These are phyloP conservation scores for Eupsittula cactorum DNA, from an alignment of 2,113 vertebrate species.

Conservation along the genomic window DNA sequence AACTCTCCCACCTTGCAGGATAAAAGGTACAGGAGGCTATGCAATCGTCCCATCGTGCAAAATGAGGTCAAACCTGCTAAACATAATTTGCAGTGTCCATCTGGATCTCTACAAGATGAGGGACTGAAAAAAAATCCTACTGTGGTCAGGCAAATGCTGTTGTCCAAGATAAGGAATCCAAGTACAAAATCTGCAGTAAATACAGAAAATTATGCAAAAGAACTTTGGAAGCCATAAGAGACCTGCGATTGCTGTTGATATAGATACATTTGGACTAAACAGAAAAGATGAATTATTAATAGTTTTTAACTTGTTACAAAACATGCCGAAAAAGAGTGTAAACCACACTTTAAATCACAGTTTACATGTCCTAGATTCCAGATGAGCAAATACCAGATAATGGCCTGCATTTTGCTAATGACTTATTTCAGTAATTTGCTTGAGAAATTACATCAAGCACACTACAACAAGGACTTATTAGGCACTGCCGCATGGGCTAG, in stretches of 20 bases:
- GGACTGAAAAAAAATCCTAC: not conserved
- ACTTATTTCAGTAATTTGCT: conserved; percentile 47
- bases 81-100: not conserved
- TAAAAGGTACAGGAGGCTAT: not conserved
- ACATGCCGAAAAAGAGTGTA: not conserved
- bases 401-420: not conserved
- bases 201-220: not conserved
- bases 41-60: not conserved
- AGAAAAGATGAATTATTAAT: conserved; percentile 47
- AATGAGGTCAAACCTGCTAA: conserved; percentile 2
- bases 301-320: conserved; percentile 32
- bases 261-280: not conserved
- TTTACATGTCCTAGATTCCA: conserved; percentile 31
- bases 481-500: not conserved
- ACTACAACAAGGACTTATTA: not conserved
- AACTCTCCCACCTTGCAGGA: not conserved
- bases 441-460: conserved; percentile 47
- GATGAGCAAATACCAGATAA: conserved; percentile 56
- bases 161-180: not conserved
- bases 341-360: conserved; percentile 14
- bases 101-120: not conserved
- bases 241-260: conserved; percentile 8
- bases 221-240: not conserved
- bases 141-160: not conserved
- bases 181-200: not conserved